A percentile compares a stretch with the other conserved stretches of the same genome.
These are phyloP conservation scores for Chionis minor DNA, from an alignment of 2,113 vertebrate species.

Conservation along the genomic window DNA sequence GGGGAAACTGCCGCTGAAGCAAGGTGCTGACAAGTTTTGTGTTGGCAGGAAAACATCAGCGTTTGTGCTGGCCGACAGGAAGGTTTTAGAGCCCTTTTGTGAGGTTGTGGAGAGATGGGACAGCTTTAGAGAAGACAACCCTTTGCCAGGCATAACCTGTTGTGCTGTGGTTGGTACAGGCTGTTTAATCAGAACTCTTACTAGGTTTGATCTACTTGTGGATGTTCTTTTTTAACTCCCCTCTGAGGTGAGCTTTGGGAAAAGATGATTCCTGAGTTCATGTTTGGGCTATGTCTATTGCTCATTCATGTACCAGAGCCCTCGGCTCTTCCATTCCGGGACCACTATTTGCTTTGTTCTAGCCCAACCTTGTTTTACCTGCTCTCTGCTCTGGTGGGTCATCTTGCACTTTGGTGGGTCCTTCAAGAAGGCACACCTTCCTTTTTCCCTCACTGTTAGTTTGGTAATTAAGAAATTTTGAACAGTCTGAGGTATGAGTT, in stretches of 20 bases:
- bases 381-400: not conserved
- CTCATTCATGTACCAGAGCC: not conserved
- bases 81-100: not conserved
- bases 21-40: not conserved
- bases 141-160: not conserved
- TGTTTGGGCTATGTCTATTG: not conserved
- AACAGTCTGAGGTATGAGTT: not conserved
- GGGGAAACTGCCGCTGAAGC: not conserved
- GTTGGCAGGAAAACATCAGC: not conserved
- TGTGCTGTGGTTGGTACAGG: fast-evolving
- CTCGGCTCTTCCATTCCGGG: not conserved
- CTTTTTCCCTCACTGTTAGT: not conserved
- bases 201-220: not conserved
- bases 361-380: not conserved
- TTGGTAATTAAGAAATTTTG: not conserved
- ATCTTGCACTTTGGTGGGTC: not conserved
- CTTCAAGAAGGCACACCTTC: not conserved
- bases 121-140: not conserved
- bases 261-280: not conserved
- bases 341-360: not conserved
- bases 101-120: not conserved
- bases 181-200: not conserved
- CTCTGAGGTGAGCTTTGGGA: not conserved
- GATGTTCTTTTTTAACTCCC: not conserved
- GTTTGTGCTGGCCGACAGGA: not conserved